Conservation (phyloP, 2,888 invertebrate species). For the Dynastes grantii region DNA sequence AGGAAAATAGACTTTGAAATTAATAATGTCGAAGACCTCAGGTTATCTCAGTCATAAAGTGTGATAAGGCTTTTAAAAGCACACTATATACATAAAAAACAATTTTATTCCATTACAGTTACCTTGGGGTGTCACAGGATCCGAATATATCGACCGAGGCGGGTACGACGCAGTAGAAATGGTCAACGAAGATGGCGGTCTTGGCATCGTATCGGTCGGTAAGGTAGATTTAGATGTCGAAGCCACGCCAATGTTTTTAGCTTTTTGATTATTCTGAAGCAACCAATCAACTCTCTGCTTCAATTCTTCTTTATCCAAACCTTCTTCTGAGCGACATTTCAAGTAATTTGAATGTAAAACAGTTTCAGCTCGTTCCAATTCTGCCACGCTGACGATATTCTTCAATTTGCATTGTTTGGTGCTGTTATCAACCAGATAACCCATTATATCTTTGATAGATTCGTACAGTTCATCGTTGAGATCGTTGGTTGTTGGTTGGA, state of each 20-base stretch:
- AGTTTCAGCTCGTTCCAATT: slow-evolving; percentile 71
- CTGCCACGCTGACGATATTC: slow-evolving; percentile 69
- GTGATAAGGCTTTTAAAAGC: too few relatives aligned
- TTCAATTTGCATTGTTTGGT: slow-evolving; percentile 70
- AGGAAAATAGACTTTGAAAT: too few relatives aligned
- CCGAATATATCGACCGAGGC: slow-evolving; percentile 58
- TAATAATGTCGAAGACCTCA: too few relatives aligned
- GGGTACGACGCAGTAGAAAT: slow-evolving; percentile 58
- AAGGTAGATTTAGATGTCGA: slow-evolving; percentile 28
- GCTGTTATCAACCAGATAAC: slow-evolving; percentile 69
- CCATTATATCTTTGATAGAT: slow-evolving; percentile 67
- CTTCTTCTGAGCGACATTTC: slow-evolving; percentile 67
- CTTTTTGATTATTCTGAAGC: slow-evolving; percentile 52
- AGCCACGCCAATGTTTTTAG: slow-evolving; percentile 10
- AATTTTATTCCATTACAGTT: not conserved
- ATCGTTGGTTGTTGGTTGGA: slow-evolving; percentile 55
- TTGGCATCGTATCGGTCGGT: slow-evolving; percentile 54
- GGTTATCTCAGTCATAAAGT: too few relatives aligned
- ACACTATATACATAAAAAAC: too few relatives aligned
- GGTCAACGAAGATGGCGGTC: slow-evolving; percentile 63
- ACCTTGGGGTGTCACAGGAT: slow-evolving; percentile 58
- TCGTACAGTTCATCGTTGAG: slow-evolving; percentile 59
- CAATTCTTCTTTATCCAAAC: slow-evolving; percentile 64
- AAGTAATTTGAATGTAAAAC: slow-evolving; percentile 69
- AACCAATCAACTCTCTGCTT: slow-evolving; percentile 53